Base-by-base conservation (phyloP, 2,888 invertebrate genomes). In the Cataglyphis albicans region DNA sequence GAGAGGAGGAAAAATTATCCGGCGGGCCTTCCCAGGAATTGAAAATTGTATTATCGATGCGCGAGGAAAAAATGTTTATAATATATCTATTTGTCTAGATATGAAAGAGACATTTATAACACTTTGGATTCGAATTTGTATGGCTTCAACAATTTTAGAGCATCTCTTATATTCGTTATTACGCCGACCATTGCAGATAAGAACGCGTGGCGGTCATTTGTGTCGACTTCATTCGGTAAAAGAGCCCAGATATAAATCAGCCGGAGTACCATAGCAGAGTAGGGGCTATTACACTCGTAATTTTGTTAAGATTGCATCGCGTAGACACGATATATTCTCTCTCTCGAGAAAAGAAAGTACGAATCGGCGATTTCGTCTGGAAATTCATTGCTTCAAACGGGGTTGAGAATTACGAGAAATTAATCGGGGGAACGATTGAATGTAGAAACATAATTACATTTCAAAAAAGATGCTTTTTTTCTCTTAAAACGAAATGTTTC, bases 251-350 rank as follows among this genome's bases (percentile, higher is more conserved):
- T 81, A 81, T 81, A 72, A 73, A 87, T 85, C 78, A 76, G 75
- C n/a, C 68, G 41, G 32, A 61, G 64, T 21, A 38, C 41, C 55
- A 52, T 25, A 61, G 64, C 41, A 76, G 57, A 78, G 72, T 59
- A 76, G 61, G 48, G 63, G 72, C 84, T 82, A 88, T 89, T 89
- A 90, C 82, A 76, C 78, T 41, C 72, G 82, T 88, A 88, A 88
- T 88, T 88, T 82, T 84, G 84, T 83, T 87, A 90, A 88, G 84
- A 90, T 88, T 84, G 74, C 81, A 80, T 29, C 32, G 52, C 48
- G 59, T 72, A 76, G 84, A 76, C 61, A 68, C 88, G 83, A 86
- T 83, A 83, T 85, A 86, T 84, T 70, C 78, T 52, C 48, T 52
- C 48, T 15, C 12, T 29, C 29, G 2, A 15, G 57, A 64, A 86